These are phyloP conservation scores for Baronia brevicornis DNA, from an alignment of 2,888 invertebrate genomes.

Conservation along the genomic window DNA sequence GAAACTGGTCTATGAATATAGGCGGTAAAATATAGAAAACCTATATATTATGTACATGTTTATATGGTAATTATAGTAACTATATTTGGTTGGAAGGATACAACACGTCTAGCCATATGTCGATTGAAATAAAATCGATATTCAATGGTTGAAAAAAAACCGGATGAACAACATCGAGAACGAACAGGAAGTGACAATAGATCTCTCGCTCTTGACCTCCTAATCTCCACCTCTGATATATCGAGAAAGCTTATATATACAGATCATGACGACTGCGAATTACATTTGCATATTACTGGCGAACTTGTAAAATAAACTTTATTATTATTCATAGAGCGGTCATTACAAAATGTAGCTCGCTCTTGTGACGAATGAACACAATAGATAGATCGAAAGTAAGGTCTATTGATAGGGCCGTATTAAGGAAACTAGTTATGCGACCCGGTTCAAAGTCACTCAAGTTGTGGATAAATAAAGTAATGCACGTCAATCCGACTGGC, in stretches of 20 bases:
- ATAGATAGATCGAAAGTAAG: conserved; percentile 13
- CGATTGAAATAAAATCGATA: too few relatives aligned
- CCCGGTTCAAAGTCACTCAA: conserved; percentile 2
- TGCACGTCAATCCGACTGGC: conserved; percentile 3
- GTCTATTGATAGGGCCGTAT: conserved; percentile 7
- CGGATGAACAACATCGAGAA: conserved; percentile 1
- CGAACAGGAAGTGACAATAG: conserved; percentile 11
- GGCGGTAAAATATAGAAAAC: too few relatives aligned
- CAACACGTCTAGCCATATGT: too few relatives aligned
- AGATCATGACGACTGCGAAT: conserved; percentile 4
- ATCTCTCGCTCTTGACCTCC: conserved; percentile 13
- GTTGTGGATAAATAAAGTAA: too few relatives aligned
- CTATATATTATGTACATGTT: too few relatives aligned
- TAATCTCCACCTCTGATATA: conserved; percentile 7
- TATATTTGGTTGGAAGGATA: conserved; percentile 3
- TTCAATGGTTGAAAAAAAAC: conserved; percentile 1
- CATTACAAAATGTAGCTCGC: too few relatives aligned
- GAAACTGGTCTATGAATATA: too few relatives aligned
- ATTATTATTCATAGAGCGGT: neutral
- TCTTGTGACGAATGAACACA: conserved; percentile 9
- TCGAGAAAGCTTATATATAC: conserved; percentile 10
- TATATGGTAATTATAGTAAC: too few relatives aligned
- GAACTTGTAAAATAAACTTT: neutral
- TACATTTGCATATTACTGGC: conserved; percentile 4
- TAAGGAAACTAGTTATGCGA: conserved; percentile 4